Conservation (phyloP, 1,140 invertebrate genomes). For the Drosophila rufa region DNA sequence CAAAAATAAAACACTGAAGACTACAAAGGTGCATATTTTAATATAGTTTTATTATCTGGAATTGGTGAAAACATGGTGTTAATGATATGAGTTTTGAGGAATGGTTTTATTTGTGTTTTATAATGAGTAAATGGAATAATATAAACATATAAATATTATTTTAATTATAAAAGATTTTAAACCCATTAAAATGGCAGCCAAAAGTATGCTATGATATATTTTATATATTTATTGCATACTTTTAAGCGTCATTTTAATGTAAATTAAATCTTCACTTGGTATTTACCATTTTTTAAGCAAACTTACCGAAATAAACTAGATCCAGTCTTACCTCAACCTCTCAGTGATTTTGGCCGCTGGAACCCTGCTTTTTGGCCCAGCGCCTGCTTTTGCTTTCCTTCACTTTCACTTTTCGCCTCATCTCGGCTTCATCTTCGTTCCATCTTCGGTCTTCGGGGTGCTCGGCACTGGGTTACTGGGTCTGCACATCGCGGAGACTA, state of each 20-base stretch:
- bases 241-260: not conserved
- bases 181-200: not conserved
- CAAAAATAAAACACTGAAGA: too few species aligned
- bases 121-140: too few species aligned
- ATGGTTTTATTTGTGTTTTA: too few species aligned
- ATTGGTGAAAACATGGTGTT: too few species aligned
- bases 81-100: too few species aligned
- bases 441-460: constrained; percentile 23
- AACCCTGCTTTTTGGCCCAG: constrained; percentile 5
- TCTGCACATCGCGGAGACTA: constrained; percentile 43
- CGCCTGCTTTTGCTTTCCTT: not conserved
- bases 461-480: constrained; percentile 67
- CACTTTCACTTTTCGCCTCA: constrained; percentile 2
- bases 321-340: not conserved
- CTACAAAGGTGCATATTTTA: too few species aligned
- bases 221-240: not conserved
- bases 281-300: too few species aligned
- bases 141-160: too few species aligned
- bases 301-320: too few species aligned
- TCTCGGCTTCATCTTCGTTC: not conserved
- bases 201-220: not conserved
- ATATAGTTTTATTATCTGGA: too few species aligned
- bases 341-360: not conserved
- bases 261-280: not conserved
- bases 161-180: not conserved